Conservation (phyloP, 53 echinoderm and acorn worm genomes). For the Glandiceps talaboti region DNA sequence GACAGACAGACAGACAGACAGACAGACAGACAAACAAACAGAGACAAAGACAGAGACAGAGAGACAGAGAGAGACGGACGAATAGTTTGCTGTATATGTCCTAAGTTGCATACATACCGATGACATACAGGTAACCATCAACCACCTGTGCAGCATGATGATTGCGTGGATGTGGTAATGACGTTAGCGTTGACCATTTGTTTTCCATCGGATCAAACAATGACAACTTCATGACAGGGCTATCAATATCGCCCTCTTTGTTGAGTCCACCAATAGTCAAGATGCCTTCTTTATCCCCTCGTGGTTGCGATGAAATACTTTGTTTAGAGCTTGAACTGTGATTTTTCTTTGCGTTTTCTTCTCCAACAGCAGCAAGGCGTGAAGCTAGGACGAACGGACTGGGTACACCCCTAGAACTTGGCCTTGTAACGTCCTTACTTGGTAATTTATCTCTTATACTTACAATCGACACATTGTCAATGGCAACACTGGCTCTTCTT, state of each 20-base stretch:
- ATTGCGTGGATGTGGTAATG: constrained; percentile 21
- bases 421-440: no score
- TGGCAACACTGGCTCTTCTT: background rate
- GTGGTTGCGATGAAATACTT: background rate
- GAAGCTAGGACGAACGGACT: background rate
- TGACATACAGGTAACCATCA: constrained; percentile 19
- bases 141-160: constrained; percentile 28
- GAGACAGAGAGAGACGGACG: no score
- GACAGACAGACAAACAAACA: no score
- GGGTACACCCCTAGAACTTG: no score
- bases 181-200: constrained; percentile 20
- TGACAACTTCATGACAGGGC: constrained; percentile 13
- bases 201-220: constrained; percentile 10
- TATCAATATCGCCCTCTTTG: constrained; percentile 22
- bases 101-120: constrained; percentile 24
- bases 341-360: no score
- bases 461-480: background rate
- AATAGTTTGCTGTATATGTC: no score
- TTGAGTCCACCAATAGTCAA: constrained; percentile 27
- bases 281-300: constrained; percentile 14
- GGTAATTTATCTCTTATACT: background rate
- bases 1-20: no score
- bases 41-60: no score
- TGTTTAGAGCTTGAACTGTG: background rate
- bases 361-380: background rate